Evolutionary conservation across 2,888 invertebrate genomes (phyloP).

Genomic region (Stenodera caucasica): DNA sequence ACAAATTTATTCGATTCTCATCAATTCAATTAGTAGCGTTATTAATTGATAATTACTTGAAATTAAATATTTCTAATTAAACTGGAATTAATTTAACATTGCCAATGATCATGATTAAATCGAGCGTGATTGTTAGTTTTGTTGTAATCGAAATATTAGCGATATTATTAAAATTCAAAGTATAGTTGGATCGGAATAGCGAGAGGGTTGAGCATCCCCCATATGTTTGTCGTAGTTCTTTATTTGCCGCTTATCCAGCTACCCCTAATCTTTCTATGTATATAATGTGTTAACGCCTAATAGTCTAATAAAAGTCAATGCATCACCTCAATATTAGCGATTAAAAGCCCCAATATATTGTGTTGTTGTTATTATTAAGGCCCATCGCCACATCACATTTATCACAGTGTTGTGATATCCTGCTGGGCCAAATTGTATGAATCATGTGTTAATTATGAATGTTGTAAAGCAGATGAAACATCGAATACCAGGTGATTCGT

Average conservation of each 20-base stretch:
- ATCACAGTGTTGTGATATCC: constrained; percentile 33
- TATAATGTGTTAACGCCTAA: constrained; percentile 35
- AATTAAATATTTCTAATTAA: background rate
- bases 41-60: background rate
- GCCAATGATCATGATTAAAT: background rate
- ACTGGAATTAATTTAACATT: background rate
- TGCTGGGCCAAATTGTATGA: constrained; percentile 37
- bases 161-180: background rate
- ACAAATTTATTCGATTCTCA: background rate
- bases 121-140: background rate
- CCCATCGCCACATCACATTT: constrained; percentile 12
- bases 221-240: constrained; percentile 8
- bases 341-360: constrained; percentile 16
- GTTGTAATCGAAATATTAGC: background rate
- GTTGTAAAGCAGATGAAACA: constrained; percentile 45
- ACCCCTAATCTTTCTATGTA: constrained; percentile 18
- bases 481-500: constrained; percentile 40
- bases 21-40: background rate
- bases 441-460: constrained; percentile 43
- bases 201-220: constrained; percentile 4
- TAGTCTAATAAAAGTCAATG: constrained; percentile 42
- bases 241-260: constrained; percentile 4
- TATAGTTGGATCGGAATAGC: background rate
- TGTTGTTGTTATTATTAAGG: background rate
- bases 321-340: constrained; percentile 36